Base-by-base conservation (phyloP, 2,113 vertebrate genomes). In the Prochilodus magdalenae region DNA sequence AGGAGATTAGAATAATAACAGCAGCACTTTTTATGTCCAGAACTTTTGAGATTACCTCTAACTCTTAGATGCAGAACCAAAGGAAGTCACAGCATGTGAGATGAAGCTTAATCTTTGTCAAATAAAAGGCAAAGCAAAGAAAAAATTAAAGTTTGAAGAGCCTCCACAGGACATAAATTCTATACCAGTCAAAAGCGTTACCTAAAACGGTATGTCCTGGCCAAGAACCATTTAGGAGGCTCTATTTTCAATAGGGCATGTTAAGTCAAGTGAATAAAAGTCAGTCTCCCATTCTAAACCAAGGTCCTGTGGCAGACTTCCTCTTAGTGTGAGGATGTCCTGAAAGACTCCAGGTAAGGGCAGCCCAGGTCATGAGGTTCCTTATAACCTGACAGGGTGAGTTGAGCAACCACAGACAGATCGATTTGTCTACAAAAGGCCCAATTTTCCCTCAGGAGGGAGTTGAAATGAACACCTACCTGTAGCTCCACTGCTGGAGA, bases 301-400 rank as follows among this genome's bases (percentile, higher is more conserved):
- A 40, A 44, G 33, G 13, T 22, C 10, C 66, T 40, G 69, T 73
- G 12, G 29, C 62, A 78, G 76, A 53, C 47, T 47, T 40, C 47
- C 36, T 12, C 26, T 70, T 44, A 40, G 66, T 69, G 33, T 44
- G 20, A n/a, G 7, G 33, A 40, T 69, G 44, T 22, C 80, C 62
- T 69, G 62, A 75, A 75, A 59, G 47, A 53, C 27, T 44, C 15
- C 44, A 27, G 36, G 33, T n/a, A 5, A 24, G 66, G 18, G 36
- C 20, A 70, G 36, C 33, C 10, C 33, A 44, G 33, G 55, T 40
- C 30, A 69, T 69, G 75, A 69, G 65, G 44, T 49, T 30, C 30
- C 66, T 71, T 77, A 62, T 26, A 83, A 60, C 53, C 36, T 76
- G 65, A 75, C 62, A 67, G 53, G 12, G 44, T 29, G 53, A 72